Evolutionary conservation across 1,140 invertebrate species (phyloP).

Genomic region (Anastrepha obliqua): DNA sequence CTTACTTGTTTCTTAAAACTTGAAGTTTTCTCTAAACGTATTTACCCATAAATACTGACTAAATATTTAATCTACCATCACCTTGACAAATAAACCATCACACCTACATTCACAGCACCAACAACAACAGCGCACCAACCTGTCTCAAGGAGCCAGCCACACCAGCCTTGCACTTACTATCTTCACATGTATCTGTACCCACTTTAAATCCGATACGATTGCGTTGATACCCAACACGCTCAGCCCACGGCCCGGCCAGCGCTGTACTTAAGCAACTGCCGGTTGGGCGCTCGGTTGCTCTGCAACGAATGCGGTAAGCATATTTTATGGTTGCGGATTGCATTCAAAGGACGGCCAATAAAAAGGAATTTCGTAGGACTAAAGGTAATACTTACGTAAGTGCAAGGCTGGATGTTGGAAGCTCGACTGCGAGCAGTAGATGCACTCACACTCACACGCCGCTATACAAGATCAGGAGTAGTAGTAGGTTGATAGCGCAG

Average conservation of each 20-base stretch:
- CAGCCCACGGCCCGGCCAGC: too few species aligned
- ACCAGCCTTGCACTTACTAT: background rate
- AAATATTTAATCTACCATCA: slow-evolving; percentile 7
- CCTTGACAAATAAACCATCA: background rate
- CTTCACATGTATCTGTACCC: background rate
- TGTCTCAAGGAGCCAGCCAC: background rate
- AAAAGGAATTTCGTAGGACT: slow-evolving; percentile 34
- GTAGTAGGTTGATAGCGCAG: background rate
- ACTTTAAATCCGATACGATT: background rate
- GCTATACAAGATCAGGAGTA: background rate
- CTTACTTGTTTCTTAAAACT: background rate
- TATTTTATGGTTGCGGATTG: slow-evolving; percentile 52
- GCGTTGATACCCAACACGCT: background rate
- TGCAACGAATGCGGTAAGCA: slow-evolving; percentile 47
- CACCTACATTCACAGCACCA: background rate
- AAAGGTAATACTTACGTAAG: slow-evolving; percentile 12
- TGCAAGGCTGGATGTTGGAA: background rate
- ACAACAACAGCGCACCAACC: background rate
- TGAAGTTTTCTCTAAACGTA: background rate
- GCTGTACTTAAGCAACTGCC: background rate
- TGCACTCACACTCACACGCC: background rate
- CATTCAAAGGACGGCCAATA: slow-evolving; percentile 29
- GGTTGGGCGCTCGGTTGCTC: background rate
- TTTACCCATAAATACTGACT: slow-evolving; percentile 24
- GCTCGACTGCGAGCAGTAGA: background rate